Conservation (phyloP, 1,140 invertebrate species). For the Oncopodura yosiiana region DNA sequence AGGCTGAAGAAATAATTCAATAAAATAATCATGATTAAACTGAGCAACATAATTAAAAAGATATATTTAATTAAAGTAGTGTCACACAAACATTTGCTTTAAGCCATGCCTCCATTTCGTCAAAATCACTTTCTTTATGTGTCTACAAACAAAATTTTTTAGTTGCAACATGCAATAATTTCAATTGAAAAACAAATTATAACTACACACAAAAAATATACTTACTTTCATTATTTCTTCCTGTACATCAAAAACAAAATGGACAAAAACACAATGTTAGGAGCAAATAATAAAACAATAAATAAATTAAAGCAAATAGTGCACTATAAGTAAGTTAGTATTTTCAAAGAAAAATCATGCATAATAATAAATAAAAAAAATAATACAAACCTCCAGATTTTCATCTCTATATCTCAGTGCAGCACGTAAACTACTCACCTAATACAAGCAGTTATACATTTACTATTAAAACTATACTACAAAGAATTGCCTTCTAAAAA, state of each 20-base stretch:
- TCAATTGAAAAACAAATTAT: not conserved
- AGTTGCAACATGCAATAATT: not conserved
- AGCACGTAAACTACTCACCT: not conserved
- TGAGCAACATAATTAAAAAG: not conserved
- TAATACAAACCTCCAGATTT: not conserved
- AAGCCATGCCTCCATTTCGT: slow-evolving; percentile 89
- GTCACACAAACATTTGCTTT: slow-evolving; percentile 49
- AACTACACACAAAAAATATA: slow-evolving; percentile 12
- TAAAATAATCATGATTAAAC: not conserved
- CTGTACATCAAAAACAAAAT: not conserved
- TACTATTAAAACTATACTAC: no score
- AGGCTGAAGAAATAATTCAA: slow-evolving; percentile 7
- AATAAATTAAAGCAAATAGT: not conserved
- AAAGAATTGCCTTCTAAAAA: no score
- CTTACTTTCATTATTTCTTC: slow-evolving; percentile 31
- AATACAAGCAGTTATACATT: no score
- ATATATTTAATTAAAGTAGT: not conserved
- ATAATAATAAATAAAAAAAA: slow-evolving; percentile 1
- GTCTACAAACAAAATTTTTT: slow-evolving; percentile 43
- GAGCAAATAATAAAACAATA: not conserved
- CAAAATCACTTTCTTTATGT: slow-evolving; percentile 76
- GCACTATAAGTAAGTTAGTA: not conserved
- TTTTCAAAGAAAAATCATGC: not conserved
- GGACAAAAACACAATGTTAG: not conserved
- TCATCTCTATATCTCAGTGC: not conserved